Evolutionary conservation across 2,888 invertebrate species (phyloP), one percentile per base, ranked within the genome.

Genomic region (Euproctis similis): DNA sequence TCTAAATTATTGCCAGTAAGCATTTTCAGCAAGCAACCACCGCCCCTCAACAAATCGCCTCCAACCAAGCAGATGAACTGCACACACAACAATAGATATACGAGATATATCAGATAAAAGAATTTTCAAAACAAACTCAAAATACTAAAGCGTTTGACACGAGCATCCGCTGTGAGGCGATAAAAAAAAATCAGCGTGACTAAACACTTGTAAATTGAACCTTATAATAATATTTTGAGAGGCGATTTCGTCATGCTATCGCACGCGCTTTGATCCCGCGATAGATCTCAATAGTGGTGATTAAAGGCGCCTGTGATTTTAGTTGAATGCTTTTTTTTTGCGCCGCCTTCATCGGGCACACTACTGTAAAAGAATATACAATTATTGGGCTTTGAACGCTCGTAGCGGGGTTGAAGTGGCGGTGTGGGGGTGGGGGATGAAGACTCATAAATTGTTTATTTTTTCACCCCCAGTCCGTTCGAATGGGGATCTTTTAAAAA

Each of bases 61-160:
- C 67, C 60, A 56, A 56, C 53, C 53, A 54, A 66, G 66, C 80
- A 80, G 78, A 81, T 80, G 81, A 80, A 69, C 67, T 61, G 54
- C 56, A 54, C 54, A 48, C 44, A 53, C 58, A 67, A 81, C 81
- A 84, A 82, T 75, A 65, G 67, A 62, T 66, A 75, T 73, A 75
- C 64, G 75, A 71, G 84, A 84, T 80, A 77, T 71, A 78, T 76
- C 81, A 80, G 74, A 85, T 82, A 85, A 85, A 85, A 84, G 84
- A 84, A 77, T 84, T 82, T 85, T 85, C 82, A 84, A 85, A 84
- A 84, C 85, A 85, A 85, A 84, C 81, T 84, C 82, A 78, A 81
- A 80, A 81, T 82, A 82, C 78, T 78, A 75, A 82, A 80, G 80
- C 82, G 80, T 77, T 85, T 82, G 85, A 84, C 85, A 81, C 81